Conservation (phyloP, 2,797 vertebrate species). For the Tolypeutes matacus region DNA sequence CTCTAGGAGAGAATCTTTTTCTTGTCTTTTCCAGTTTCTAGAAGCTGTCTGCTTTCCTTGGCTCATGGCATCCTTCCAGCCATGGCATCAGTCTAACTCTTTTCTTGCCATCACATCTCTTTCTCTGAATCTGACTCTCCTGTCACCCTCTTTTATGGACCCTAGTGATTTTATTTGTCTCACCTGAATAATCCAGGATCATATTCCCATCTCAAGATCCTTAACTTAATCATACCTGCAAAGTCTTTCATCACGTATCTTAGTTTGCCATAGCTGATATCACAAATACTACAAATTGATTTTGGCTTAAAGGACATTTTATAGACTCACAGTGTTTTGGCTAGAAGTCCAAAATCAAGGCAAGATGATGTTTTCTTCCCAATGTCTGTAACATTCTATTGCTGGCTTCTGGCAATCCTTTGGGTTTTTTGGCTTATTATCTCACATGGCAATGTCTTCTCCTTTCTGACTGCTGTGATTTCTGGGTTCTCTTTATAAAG, state of each 20-base stretch:
- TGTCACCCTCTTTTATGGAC: not conserved
- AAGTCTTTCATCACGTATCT: not conserved
- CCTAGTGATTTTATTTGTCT: not conserved
- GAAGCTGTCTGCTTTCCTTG: not conserved
- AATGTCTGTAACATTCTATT: no score
- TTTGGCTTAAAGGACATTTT: no score
- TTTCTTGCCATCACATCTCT: not conserved
- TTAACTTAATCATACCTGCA: not conserved
- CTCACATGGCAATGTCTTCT: no score
- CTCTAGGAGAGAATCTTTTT: not conserved
- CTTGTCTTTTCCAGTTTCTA: not conserved
- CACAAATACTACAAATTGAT: no score
- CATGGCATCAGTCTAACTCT: not conserved
- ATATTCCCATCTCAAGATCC: not conserved
- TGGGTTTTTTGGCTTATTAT: no score
- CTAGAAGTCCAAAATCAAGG: no score
- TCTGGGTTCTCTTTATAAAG: no score
- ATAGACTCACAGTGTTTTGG: no score
- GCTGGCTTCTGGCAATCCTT: no score
- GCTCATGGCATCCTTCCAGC: not conserved
- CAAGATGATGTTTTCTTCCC: no score
- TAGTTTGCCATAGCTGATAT: no score
- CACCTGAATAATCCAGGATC: not conserved
- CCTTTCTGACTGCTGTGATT: no score
- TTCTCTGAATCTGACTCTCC: not conserved